Percentiles rank a stretch among this genome's conserved stretches.
phyloP scores from a whole-genome alignment of 2,797 vertebrate genomes.

The Delichon dasypus region DNA sequence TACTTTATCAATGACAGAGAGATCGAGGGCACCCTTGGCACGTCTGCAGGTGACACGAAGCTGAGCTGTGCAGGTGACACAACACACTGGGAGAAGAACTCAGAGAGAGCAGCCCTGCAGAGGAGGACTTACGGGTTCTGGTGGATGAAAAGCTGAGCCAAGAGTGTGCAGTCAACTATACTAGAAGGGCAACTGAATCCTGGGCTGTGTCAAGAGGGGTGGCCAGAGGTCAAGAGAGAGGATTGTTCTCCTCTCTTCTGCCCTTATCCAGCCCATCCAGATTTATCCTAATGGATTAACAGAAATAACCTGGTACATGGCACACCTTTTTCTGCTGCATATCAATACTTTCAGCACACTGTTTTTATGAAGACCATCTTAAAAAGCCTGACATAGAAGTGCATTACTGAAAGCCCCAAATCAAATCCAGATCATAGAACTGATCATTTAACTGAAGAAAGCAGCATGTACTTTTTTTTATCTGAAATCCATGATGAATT shows the following conservation, averaged over 20 bases:
- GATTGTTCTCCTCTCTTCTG: not conserved
- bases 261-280: not conserved
- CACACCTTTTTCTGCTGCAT: not conserved
- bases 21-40: accelerated
- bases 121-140: not conserved
- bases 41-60: not conserved
- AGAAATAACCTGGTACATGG: not conserved
- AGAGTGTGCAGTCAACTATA: not conserved
- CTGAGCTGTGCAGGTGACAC: not conserved
- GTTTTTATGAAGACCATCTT: not conserved
- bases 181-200: not conserved
- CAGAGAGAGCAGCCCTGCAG: not conserved
- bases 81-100: not conserved
- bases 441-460: not conserved
- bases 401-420: not conserved
- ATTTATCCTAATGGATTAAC: not conserved
- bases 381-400: not conserved
- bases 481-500: not conserved
- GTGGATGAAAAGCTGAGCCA: not conserved
- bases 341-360: no score
- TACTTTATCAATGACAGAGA: not conserved
- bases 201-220: accelerated
- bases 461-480: not conserved
- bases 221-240: not conserved
- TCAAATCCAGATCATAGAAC: not conserved